Evolutionary conservation across 2,113 vertebrate genomes (phyloP).

Genomic region (Empidonax alnorum): DNA sequence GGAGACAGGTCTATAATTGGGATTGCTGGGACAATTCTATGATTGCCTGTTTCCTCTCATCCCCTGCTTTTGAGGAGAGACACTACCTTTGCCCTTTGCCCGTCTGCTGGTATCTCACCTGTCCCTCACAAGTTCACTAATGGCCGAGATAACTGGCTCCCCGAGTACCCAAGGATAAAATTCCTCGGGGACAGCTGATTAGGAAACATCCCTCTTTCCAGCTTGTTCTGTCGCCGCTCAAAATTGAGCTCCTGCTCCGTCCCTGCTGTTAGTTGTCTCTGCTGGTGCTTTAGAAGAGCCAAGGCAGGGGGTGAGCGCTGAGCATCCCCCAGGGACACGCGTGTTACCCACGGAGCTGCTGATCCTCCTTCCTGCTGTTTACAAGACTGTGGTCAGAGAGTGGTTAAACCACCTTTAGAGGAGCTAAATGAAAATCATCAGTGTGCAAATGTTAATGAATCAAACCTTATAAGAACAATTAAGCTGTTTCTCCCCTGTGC

Average conservation of each 20-base stretch:
- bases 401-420: not conserved
- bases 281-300: not conserved
- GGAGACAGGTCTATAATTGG: not conserved
- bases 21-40: not conserved
- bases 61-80: not conserved
- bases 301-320: rapidly evolving
- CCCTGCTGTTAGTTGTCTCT: not conserved
- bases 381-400: not conserved
- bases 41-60: not conserved
- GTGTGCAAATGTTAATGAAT: not conserved
- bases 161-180: not conserved
- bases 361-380: not conserved
- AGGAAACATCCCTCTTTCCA: constrained; percentile 12
- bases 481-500: rapidly evolving
- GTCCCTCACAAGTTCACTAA: constrained; percentile 68
- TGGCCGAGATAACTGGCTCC: constrained; percentile 25
- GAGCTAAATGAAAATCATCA: not conserved
- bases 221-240: not conserved
- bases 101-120: constrained; percentile 64
- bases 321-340: not conserved
- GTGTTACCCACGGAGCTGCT: not conserved
- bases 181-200: not conserved
- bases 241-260: not conserved
- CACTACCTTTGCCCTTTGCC: constrained; percentile 45
- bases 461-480: rapidly evolving